These are phyloP conservation scores for Perca fluviatilis DNA, from an alignment of 2,113 vertebrate genomes.

Conservation along the genomic window DNA sequence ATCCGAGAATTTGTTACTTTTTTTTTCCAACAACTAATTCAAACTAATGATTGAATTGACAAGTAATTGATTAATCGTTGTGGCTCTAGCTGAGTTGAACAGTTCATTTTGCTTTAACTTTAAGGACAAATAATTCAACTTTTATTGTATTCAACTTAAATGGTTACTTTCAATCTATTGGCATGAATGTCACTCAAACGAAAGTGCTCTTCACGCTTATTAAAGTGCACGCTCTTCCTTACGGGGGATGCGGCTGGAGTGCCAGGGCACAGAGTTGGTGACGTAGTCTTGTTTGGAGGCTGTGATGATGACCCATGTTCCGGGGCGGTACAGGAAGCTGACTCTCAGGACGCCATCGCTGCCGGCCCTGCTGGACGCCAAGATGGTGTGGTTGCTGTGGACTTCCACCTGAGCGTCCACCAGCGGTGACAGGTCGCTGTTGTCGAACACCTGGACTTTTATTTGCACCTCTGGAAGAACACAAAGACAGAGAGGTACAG, in stretches of 20 bases:
- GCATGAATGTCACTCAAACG: too few species aligned
- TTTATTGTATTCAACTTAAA: background rate
- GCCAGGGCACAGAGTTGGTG: conserved; percentile 95
- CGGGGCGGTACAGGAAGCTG: conserved; percentile 90
- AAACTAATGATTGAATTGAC: too few species aligned
- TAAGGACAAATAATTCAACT: background rate
- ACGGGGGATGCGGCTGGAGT: conserved; percentile 93
- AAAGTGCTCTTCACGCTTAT: background rate
- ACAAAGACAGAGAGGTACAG: background rate
- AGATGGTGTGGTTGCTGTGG: conserved; percentile 89
- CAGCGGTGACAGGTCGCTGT: conserved; percentile 91
- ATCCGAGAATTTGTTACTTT: too few species aligned
- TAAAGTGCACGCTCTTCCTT: conserved; percentile 54
- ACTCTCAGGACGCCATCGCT: conserved; percentile 86
- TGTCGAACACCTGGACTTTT: conserved; percentile 96
- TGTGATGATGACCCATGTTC: conserved; percentile 90
- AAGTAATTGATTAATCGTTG: too few species aligned
- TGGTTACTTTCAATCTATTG: background rate
- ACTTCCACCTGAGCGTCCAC: conserved; percentile 88
- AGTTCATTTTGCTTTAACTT: too few species aligned
- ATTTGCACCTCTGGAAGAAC: conserved; percentile 90
- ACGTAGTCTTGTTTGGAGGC: conserved; percentile 92
- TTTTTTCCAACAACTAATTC: too few species aligned
- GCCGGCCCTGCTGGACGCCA: conserved; percentile 87
- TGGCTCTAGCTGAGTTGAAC: too few species aligned